These are phyloP conservation scores for Phallusia fumigata DNA, from an alignment of 23 tunicate genomes.

Conservation along the genomic window DNA sequence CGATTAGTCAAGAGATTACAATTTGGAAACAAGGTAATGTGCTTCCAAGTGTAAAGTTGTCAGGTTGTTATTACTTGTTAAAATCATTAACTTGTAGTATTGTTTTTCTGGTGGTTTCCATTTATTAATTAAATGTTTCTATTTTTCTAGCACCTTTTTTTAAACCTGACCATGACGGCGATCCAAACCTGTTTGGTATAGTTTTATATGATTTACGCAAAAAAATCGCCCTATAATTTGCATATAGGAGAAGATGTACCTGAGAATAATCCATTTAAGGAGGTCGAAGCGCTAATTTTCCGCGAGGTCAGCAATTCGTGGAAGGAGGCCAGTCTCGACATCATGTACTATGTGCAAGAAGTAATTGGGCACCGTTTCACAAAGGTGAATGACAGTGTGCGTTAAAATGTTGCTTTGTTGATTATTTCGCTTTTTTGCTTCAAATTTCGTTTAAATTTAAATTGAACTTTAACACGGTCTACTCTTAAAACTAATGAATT, in stretches of 20 bases:
- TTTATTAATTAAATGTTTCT: no score
- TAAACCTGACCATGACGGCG: no score
- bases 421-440: no score
- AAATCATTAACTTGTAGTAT: not conserved
- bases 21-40: conserved; percentile 27
- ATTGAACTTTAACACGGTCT: no score
- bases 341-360: conserved; percentile 46
- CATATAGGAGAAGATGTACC: conserved; percentile 15
- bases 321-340: conserved; percentile 62
- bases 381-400: conserved; percentile 28
- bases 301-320: conserved; percentile 45
- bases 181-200: no score
- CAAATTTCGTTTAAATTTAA: no score
- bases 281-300: conserved; percentile 43
- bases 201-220: no score
- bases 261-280: conserved; percentile 35
- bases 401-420: no score
- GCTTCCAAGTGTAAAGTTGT: not conserved
- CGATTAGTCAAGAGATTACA: conserved; percentile 25
- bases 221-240: no score
- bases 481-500: no score
- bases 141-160: no score
- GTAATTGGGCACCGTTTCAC: conserved; percentile 42
- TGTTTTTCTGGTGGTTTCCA: no score
- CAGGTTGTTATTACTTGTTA: not conserved